Percentiles rank a stretch among this genome's conserved stretches.
phyloP scores from a whole-genome alignment of 2,888 invertebrate species.

The Beris chalybata region DNA sequence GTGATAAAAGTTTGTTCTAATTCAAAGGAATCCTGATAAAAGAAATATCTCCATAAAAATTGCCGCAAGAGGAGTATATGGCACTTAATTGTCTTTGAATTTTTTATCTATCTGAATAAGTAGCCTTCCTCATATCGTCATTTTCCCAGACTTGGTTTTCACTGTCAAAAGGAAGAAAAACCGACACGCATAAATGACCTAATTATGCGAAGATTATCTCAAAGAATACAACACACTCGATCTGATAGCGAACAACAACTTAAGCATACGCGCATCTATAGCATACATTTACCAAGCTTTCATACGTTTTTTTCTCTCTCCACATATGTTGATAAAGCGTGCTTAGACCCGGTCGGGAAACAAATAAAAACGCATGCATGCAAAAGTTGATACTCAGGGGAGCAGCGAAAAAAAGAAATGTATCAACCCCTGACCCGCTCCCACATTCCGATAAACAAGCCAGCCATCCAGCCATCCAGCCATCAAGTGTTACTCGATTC shows the following conservation, averaged over 20 bases:
- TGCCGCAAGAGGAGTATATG: no score
- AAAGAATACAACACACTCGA: constrained; percentile 22
- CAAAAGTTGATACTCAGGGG: neutral
- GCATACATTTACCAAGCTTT: neutral
- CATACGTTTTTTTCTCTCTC: neutral
- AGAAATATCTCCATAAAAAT: no score
- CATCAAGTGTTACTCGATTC: constrained; percentile 6
- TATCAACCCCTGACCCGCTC: neutral
- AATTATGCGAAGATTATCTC: constrained; percentile 24
- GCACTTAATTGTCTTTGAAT: constrained; percentile 29
- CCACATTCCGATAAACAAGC: neutral
- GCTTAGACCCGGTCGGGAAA: neutral
- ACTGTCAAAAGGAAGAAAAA: constrained; percentile 29
- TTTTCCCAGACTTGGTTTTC: constrained; percentile 12
- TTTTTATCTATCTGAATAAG: constrained; percentile 20
- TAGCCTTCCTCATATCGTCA: neutral
- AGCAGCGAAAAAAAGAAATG: neutral
- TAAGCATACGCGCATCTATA: constrained; percentile 26
- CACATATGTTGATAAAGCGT: no score
- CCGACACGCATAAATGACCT: constrained; percentile 32
- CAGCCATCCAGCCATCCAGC: neutral
- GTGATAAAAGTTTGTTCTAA: no score
- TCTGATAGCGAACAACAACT: constrained; percentile 24
- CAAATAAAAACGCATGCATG: neutral
- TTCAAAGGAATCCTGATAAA: no score